A percentile compares a stretch with the other conserved stretches of the same genome.
phyloP scores from a whole-genome alignment of 2,888 invertebrate species.

The Netelia fuscicornis region DNA sequence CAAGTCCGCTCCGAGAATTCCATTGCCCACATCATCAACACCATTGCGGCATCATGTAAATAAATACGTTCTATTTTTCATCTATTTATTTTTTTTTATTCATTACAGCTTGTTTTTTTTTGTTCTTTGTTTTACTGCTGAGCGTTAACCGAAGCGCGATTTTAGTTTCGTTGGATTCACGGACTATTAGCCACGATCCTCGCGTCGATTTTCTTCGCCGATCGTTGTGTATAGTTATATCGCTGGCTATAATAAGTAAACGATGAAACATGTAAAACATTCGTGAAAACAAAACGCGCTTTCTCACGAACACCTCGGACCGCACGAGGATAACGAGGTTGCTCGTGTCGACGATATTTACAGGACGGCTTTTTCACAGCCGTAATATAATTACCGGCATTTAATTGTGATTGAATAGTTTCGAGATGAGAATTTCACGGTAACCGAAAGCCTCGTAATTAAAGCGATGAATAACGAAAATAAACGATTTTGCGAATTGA shows the following conservation, averaged over 20 bases:
- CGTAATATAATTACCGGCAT: constrained; percentile 1
- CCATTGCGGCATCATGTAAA: not conserved
- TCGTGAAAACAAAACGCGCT: constrained; percentile 44
- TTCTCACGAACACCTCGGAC: constrained; percentile 32
- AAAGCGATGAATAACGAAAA: no score
- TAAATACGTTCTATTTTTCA: not conserved
- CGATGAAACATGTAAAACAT: constrained; percentile 21
- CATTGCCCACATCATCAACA: constrained; percentile 1
- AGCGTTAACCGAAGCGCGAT: constrained; percentile 15
- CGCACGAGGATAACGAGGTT: constrained; percentile 14
- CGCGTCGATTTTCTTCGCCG: constrained; percentile 12
- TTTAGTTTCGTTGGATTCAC: constrained; percentile 6
- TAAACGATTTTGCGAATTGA: no score
- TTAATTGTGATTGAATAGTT: constrained; percentile 19
- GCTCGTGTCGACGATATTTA: not conserved
- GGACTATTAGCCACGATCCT: constrained; percentile 23
- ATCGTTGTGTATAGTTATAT: not conserved
- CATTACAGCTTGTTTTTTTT: not conserved
- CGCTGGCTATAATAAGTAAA: not conserved
- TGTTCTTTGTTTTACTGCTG: not conserved
- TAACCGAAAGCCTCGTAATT: not conserved
- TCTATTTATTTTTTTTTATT: not conserved
- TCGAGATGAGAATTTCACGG: not conserved
- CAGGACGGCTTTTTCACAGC: not conserved
- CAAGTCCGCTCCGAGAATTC: not conserved